A percentile compares a stretch with the other conserved stretches of the same genome.
These are phyloP conservation scores for Embiotoca jacksoni DNA, from an alignment of 2,113 vertebrate genomes.

Conservation along the genomic window DNA sequence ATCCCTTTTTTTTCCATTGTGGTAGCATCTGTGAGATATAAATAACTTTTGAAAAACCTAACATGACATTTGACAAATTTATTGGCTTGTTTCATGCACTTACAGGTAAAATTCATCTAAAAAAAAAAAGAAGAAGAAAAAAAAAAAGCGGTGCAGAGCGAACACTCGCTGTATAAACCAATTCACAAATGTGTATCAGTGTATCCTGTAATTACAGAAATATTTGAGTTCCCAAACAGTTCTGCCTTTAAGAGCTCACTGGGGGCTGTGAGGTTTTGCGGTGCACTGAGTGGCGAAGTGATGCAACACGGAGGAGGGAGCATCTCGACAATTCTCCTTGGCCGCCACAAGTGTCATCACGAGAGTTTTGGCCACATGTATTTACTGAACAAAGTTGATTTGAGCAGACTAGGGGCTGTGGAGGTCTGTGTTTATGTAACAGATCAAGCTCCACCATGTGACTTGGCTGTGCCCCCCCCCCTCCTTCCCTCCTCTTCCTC, in stretches of 20 bases:
- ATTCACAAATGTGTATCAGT: not conserved
- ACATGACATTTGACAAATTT: conserved; percentile 22
- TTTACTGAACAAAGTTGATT: conserved; percentile 77
- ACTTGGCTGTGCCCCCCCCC: conserved; percentile 63
- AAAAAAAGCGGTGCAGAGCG: no score
- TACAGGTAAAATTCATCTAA: not conserved
- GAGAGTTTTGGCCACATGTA: conserved; percentile 61
- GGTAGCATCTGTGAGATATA: conserved; percentile 22
- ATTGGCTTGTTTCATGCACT: no score
- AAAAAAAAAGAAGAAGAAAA: not conserved
- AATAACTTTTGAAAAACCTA: not conserved
- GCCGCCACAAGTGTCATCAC: conserved; percentile 72
- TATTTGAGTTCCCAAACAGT: conserved; percentile 10
- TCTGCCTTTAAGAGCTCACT: conserved; percentile 62
- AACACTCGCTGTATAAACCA: not conserved
- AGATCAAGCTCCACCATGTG: conserved; percentile 79
- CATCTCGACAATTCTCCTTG: conserved; percentile 75
- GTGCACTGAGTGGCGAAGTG: conserved; percentile 29
- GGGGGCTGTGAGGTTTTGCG: conserved; percentile 53
- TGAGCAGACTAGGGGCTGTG: conserved; percentile 73
- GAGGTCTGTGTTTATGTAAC: conserved; percentile 82
- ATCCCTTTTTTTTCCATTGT: not conserved
- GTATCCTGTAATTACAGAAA: not conserved
- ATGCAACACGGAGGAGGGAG: conserved; percentile 55
- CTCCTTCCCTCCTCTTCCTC: not conserved